These are phyloP conservation scores for Adelges cooleyi DNA, from an alignment of 1,140 invertebrate genomes.

Conservation along the genomic window DNA sequence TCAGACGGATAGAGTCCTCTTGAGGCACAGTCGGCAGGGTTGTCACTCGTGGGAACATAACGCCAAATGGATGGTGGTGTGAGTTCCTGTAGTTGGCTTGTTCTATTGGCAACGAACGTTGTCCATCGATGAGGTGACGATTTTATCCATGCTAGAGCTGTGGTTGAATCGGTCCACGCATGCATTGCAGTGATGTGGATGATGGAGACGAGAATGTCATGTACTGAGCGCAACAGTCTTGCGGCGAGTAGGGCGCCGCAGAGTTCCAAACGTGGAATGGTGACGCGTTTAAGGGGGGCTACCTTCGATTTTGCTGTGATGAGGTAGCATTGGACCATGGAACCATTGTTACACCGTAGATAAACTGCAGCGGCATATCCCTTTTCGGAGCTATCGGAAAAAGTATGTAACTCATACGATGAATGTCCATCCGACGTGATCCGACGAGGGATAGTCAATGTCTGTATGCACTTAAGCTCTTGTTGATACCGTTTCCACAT, in stretches of 20 bases:
- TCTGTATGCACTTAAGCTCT: not conserved
- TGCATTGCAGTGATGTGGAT: no score
- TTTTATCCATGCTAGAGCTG: not conserved
- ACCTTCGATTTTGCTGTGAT: no score
- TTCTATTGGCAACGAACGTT: not conserved
- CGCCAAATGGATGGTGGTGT: slow-evolving; percentile 35
- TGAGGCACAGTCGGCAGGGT: slow-evolving; percentile 40
- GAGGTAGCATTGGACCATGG: no score
- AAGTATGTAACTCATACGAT: no score
- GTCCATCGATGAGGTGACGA: not conserved
- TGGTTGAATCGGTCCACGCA: not conserved
- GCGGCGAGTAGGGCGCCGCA: no score
- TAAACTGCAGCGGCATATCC: not conserved
- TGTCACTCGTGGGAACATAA: slow-evolving; percentile 37
- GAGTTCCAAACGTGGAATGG: no score
- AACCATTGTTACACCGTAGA: no score
- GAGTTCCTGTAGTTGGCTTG: slow-evolving; percentile 27
- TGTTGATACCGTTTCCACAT: not conserved
- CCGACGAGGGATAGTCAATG: not conserved
- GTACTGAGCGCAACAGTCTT: no score
- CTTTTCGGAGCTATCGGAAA: no score
- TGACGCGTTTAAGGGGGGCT: no score
- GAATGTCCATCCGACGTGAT: no score
- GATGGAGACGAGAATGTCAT: no score
- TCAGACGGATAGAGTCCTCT: slow-evolving; percentile 33